phyloP scores from a whole-genome alignment of 2,888 invertebrate species.

The Urechis unicinctus region DNA sequence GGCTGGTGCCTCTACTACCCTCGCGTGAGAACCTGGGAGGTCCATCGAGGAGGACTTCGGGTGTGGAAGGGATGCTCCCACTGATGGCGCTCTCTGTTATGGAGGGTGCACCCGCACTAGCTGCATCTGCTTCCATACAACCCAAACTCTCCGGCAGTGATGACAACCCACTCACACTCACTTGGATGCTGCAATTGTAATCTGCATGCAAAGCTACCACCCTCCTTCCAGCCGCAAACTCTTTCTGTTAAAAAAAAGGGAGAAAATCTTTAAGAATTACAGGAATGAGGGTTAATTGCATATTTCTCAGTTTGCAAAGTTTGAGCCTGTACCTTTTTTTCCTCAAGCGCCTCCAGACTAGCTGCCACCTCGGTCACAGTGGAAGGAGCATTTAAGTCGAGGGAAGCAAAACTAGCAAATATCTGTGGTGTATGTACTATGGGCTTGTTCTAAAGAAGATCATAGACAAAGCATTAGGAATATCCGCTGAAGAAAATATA shows the following conservation, averaged over 20 bases:
- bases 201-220: too few species aligned
- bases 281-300: too few species aligned
- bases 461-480: not conserved
- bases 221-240: too few species aligned
- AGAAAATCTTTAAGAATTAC: too few species aligned
- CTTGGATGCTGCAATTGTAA: too few species aligned
- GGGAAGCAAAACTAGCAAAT: constrained; percentile 36
- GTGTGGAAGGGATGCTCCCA: constrained; percentile 17
- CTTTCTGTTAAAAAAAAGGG: too few species aligned
- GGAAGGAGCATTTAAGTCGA: constrained; percentile 37
- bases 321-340: too few species aligned
- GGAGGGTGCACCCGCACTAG: constrained; percentile 11
- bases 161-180: too few species aligned
- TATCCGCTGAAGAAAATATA: not conserved
- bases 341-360: constrained; percentile 32
- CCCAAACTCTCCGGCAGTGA: too few species aligned
- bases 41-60: constrained; percentile 13
- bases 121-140: too few species aligned
- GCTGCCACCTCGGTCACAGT: constrained; percentile 30
- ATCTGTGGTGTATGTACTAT: constrained; percentile 42
- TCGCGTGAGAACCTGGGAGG: constrained; percentile 2
- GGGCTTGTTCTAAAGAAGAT: constrained; percentile 26
- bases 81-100: constrained; percentile 15
- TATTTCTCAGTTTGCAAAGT: too few species aligned
- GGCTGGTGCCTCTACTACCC: not conserved